Evolutionary conservation across 2,888 invertebrate species (phyloP).

Genomic region (Strigamia maritima): DNA sequence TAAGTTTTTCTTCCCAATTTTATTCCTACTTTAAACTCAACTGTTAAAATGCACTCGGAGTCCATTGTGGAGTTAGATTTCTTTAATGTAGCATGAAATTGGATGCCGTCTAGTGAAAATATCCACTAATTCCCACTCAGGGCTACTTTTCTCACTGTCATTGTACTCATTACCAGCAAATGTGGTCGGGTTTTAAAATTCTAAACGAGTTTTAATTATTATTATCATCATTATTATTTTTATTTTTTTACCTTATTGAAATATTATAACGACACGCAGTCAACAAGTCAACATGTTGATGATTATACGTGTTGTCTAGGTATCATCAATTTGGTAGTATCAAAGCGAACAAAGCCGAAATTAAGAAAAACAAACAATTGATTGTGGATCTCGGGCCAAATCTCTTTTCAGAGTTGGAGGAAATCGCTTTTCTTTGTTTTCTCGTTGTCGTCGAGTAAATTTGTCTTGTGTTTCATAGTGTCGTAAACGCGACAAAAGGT

Average conservation of each 20-base stretch:
- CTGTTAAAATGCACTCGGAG: conserved; percentile 4
- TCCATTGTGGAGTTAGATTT: neutral
- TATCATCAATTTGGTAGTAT: neutral
- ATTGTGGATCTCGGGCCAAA: neutral
- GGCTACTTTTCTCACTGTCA: conserved; percentile 4
- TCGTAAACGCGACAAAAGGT: neutral
- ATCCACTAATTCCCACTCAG: conserved; percentile 4
- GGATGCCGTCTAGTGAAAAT: conserved; percentile 4
- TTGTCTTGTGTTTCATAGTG: neutral
- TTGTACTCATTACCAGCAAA: neutral
- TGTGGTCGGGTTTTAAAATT: neutral
- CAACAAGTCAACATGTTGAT: neutral
- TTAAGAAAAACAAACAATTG: neutral
- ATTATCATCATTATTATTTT: too few relatives aligned
- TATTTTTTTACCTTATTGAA: neutral
- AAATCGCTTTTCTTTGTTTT: neutral
- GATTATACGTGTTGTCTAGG: neutral
- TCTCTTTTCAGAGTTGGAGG: neutral
- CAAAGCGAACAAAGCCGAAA: neutral
- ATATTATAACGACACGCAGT: neutral
- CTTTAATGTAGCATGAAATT: conserved; percentile 4
- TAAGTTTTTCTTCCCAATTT: neutral
- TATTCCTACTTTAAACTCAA: neutral
- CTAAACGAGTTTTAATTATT: neutral
- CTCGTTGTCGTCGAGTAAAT: neutral